Evolutionary conservation across 2,113 vertebrate species (phyloP), one percentile per base, ranked within the genome.

Genomic region (Pardalotus punctatus): DNA sequence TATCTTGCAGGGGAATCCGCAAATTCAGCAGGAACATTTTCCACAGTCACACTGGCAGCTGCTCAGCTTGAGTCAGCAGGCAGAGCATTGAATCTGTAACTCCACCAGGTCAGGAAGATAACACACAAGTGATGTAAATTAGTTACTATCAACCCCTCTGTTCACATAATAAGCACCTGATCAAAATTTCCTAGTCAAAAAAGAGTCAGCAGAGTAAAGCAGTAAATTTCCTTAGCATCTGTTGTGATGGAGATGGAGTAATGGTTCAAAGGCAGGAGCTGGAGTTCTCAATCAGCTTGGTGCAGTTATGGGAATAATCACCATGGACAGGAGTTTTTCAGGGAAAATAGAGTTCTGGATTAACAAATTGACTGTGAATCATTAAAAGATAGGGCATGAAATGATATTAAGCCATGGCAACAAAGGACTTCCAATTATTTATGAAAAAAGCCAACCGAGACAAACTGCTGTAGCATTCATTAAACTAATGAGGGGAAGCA

Each of bases 341-440:
- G 81, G 74, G 80, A 90, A 97, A 97, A 96, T 10, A 35, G 64
- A 87, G 31, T 76, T 92, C 94, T n/a, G 11, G 62, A 91, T 84
- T 67, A 87, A 94, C 62, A 70, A 94, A 97, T 65, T 92, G 74
- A 19, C 82, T 91, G 61, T 81, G 93, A 95, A 95, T 88, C 92
- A 96, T 95, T 95, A 93, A 97, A 93, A 43, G 47, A 56, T 17
- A 90, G 85, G 89, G 95, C 88, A 97, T 94, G 91, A 97, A 94
- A 96, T 67, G 13, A 64, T 86, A 92, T 94, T 95, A 95, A 90
- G 33, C 43, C 90, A 72, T 18, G 29, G 81, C 85, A 96, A 94
- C 70, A 94, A 94, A 95, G 84, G 57, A 57, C 77, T 97, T 92
- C 65, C 83, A 94, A 83, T 95, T 96, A 96, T 97, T 97, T 97